Percentiles rank a stretch among this genome's conserved stretches.
Conservation (phyloP, 2,888 invertebrate genomes). For the Drosophila meridionalis region DNA sequence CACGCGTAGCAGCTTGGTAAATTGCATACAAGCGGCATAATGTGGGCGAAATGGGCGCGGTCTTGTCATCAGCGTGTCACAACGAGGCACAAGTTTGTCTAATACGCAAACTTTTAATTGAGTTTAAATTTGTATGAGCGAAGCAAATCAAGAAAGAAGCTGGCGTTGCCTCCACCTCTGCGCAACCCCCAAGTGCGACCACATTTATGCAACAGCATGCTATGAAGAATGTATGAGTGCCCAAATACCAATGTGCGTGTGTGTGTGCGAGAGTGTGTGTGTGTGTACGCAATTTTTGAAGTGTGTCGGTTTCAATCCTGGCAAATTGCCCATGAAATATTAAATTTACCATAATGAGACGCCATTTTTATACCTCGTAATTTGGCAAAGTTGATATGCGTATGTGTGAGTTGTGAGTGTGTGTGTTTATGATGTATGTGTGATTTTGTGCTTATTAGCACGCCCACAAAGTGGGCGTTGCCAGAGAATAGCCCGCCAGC, state of each 20-base stretch:
- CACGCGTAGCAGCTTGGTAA: constrained; percentile 11
- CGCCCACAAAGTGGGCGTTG: not conserved
- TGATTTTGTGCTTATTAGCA: constrained; percentile 58
- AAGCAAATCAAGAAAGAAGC: constrained; percentile 57
- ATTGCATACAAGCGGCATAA: constrained; percentile 40
- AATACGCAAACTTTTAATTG: constrained; percentile 82
- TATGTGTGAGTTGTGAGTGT: constrained; percentile 8
- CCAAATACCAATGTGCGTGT: constrained; percentile 38
- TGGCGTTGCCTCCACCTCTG: not conserved
- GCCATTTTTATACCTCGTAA: constrained; percentile 76
- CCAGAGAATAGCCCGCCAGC: constrained; percentile 14
- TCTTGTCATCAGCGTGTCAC: constrained; percentile 54
- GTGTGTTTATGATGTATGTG: constrained; percentile 40
- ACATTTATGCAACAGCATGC: constrained; percentile 41
- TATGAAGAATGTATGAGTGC: constrained; percentile 55
- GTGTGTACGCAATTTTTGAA: constrained; percentile 68
- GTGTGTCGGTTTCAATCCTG: constrained; percentile 81
- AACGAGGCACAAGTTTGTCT: constrained; percentile 71
- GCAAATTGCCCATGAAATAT: constrained; percentile 83
- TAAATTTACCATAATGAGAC: constrained; percentile 80
- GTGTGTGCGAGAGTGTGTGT: constrained; percentile 14
- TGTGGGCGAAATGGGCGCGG: constrained; percentile 12
- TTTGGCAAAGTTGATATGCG: constrained; percentile 69
- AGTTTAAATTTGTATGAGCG: constrained; percentile 82
- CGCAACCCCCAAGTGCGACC: constrained; percentile 7